Evolutionary conservation across 2,113 vertebrate species (phyloP).

Genomic region (Monarcha castaneiventris): DNA sequence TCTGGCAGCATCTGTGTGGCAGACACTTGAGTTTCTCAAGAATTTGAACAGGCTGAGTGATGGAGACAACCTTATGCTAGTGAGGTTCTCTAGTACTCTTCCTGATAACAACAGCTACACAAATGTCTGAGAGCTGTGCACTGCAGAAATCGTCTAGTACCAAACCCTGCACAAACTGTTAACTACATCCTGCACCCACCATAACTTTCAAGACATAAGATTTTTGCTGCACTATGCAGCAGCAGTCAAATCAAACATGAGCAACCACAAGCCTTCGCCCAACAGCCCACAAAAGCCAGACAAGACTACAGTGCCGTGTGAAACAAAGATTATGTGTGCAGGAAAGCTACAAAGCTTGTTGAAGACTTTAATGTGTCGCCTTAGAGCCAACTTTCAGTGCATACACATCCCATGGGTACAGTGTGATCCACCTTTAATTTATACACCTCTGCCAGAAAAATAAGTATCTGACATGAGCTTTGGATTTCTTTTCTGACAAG

Average conservation of each 20-base stretch:
- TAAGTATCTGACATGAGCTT: neutral
- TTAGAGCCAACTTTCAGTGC: neutral
- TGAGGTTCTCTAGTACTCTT: neutral
- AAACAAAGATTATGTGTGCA: neutral
- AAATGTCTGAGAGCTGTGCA: neutral
- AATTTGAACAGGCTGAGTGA: neutral
- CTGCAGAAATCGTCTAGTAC: neutral
- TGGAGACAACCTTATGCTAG: neutral
- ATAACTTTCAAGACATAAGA: neutral
- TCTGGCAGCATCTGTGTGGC: neutral
- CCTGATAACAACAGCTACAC: neutral
- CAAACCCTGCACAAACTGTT: neutral
- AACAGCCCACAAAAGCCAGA: neutral
- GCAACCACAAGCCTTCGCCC: accelerated
- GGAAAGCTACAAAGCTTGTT: neutral
- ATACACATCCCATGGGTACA: accelerated
- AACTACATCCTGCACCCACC: neutral
- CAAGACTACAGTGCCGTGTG: neutral
- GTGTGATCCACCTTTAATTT: neutral
- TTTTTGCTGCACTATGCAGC: neutral
- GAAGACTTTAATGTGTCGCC: neutral
- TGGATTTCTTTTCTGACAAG: neutral
- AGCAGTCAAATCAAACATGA: neutral
- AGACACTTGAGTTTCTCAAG: neutral
- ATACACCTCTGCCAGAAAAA: neutral